A percentile compares a stretch with the other conserved stretches of the same genome.
Conservation (phyloP, 37 sponge, comb jelly and placozoan species). For the Halisarca cf. caerulea region DNA sequence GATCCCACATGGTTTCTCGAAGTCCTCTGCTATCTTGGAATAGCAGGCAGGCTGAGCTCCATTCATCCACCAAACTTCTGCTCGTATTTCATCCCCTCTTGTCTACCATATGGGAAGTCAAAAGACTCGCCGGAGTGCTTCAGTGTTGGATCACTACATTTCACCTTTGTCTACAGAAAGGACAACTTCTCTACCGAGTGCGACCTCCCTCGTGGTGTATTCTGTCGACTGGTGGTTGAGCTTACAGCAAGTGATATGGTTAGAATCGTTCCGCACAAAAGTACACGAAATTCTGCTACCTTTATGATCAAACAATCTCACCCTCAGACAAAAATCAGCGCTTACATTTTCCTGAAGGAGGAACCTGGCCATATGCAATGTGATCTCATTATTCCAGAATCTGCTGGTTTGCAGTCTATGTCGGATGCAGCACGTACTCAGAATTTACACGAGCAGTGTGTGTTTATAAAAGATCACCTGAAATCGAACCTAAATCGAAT, state of each 20-base stretch:
- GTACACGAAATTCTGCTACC: not conserved
- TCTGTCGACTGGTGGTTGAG: slow-evolving; percentile 6
- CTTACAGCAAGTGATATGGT: not conserved
- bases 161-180: not conserved
- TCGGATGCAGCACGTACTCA: no score
- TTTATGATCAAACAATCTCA: not conserved
- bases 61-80: no score
- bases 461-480: no score
- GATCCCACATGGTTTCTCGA: not conserved
- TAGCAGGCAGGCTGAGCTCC: not conserved
- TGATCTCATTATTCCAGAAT: no score
- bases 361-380: not conserved
- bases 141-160: not conserved
- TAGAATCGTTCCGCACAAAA: not conserved
- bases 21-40: not conserved
- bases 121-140: not conserved
- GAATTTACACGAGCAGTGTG: no score
- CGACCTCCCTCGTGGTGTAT: slow-evolving; percentile 4
- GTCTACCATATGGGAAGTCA: slow-evolving; percentile 5
- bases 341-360: not conserved
- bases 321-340: no score
- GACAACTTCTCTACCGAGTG: not conserved
- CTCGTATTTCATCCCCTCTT: slow-evolving; percentile 4
- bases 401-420: no score
- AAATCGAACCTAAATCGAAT: no score